Percentiles rank a stretch among this genome's conserved stretches.
Conservation (phyloP, 2,888 invertebrate species). For the Trachelus troglodyta region DNA sequence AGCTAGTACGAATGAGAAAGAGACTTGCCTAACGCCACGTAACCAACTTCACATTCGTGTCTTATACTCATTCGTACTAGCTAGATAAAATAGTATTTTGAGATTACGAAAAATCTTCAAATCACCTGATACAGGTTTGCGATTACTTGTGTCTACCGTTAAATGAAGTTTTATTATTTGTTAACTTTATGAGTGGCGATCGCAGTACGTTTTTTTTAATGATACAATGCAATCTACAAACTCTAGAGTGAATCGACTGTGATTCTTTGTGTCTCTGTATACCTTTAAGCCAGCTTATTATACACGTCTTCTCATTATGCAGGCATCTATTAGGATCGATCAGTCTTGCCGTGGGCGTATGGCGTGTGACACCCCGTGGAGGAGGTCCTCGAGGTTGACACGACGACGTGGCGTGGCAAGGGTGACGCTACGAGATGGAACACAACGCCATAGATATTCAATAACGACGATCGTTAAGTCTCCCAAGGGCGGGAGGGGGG, state of each 20-base stretch:
- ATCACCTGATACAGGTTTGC: too few species aligned
- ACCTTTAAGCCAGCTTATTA: constrained; percentile 9
- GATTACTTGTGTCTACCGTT: not conserved
- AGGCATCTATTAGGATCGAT: constrained; percentile 57
- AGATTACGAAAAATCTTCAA: too few species aligned
- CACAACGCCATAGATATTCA: constrained; percentile 53
- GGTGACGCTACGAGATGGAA: constrained; percentile 15
- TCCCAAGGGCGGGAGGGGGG: not conserved
- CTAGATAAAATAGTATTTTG: too few species aligned
- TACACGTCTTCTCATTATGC: constrained; percentile 45
- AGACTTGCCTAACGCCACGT: too few species aligned
- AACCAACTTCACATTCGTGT: too few species aligned
- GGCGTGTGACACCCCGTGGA: constrained; percentile 39
- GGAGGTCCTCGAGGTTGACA: constrained; percentile 52
- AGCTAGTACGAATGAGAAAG: too few species aligned
- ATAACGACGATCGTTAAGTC: constrained; percentile 61
- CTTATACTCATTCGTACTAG: too few species aligned
- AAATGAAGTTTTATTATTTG: not conserved
- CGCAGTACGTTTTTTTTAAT: not conserved
- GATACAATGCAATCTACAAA: not conserved
- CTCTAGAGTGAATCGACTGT: not conserved
- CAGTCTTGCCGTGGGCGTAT: constrained; percentile 56
- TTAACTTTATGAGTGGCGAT: not conserved
- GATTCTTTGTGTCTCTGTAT: not conserved
- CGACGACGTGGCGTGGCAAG: constrained; percentile 37